Percentiles rank a stretch among this genome's conserved stretches.
These are phyloP conservation scores for Amniataba percoides DNA, from an alignment of 2,797 vertebrate species.

Conservation along the genomic window DNA sequence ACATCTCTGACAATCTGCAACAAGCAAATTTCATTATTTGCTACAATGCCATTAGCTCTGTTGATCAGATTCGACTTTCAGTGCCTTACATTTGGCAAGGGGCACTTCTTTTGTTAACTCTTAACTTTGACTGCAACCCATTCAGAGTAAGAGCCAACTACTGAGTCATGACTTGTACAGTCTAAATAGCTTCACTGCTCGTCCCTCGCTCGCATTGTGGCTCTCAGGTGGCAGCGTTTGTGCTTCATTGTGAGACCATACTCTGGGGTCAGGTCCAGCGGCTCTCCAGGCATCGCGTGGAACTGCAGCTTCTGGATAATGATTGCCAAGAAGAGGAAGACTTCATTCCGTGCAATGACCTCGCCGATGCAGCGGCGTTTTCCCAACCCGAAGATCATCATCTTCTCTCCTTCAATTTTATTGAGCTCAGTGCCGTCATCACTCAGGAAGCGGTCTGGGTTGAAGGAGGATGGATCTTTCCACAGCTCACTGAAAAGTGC, in stretches of 20 bases:
- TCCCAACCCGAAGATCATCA: conserved; percentile 90
- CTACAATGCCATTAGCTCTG: conserved; percentile 36
- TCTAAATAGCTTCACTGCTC: conserved; percentile 51
- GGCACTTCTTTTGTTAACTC: conserved; percentile 42
- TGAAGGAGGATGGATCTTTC: conserved; percentile 90
- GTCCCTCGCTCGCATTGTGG: conserved; percentile 65
- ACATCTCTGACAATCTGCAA: conserved; percentile 40
- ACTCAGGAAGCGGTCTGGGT: conserved; percentile 90
- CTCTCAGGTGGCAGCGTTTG: conserved; percentile 87
- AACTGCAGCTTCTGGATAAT: conserved; percentile 91
- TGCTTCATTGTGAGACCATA: conserved; percentile 94
- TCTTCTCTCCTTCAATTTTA: conserved; percentile 86
- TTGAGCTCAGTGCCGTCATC: conserved; percentile 79
- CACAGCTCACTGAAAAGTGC: conserved; percentile 86
- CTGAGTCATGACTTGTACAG: conserved; percentile 7
- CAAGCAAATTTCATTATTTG: conserved; percentile 34
- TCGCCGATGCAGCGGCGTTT: conserved; percentile 93
- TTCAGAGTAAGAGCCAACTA: conserved; percentile 31
- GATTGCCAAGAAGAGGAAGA: conserved; percentile 92
- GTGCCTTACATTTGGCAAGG: conserved; percentile 55
- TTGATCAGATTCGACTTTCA: conserved; percentile 31
- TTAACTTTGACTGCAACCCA: conserved; percentile 18
- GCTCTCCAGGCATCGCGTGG: conserved; percentile 73
- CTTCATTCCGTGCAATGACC: conserved; percentile 88
- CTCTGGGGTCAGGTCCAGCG: conserved; percentile 89